phyloP scores from a whole-genome alignment of 2,797 vertebrate genomes.

The Nyctibius grandis region DNA sequence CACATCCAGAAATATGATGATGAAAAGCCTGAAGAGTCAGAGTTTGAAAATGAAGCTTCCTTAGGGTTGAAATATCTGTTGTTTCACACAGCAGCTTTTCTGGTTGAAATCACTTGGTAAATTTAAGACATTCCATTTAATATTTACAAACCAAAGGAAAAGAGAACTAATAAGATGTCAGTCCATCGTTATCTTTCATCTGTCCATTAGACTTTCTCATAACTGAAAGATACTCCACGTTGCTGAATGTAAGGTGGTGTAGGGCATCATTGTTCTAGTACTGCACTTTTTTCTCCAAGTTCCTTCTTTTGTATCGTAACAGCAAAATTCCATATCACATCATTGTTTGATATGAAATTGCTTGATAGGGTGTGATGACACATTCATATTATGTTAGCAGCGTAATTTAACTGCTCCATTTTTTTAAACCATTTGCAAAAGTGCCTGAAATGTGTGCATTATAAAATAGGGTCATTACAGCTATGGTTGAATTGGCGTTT shows the following conservation, averaged over 20 bases:
- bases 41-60: background rate
- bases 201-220: background rate
- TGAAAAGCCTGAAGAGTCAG: background rate
- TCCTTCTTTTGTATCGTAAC: background rate
- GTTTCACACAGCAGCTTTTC: background rate
- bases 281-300: background rate
- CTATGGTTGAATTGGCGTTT: constrained; percentile 46
- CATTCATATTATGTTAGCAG: constrained; percentile 39
- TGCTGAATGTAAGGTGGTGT: background rate
- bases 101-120: background rate
- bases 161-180: background rate
- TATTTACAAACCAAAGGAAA: constrained; percentile 1
- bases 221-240: background rate
- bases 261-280: background rate
- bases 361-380: constrained; percentile 58
- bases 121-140: background rate
- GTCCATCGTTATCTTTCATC: background rate
- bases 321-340: constrained; percentile 17
- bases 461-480: constrained; percentile 50
- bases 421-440: constrained; percentile 51
- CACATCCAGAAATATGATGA: background rate
- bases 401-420: constrained; percentile 47
- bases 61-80: background rate
- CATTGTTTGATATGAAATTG: constrained; percentile 37
- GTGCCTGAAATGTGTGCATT: constrained; percentile 43